A percentile compares a stretch with the other conserved stretches of the same genome.
phyloP scores from a whole-genome alignment of 2,113 vertebrate genomes.

The Eira barbara region DNA sequence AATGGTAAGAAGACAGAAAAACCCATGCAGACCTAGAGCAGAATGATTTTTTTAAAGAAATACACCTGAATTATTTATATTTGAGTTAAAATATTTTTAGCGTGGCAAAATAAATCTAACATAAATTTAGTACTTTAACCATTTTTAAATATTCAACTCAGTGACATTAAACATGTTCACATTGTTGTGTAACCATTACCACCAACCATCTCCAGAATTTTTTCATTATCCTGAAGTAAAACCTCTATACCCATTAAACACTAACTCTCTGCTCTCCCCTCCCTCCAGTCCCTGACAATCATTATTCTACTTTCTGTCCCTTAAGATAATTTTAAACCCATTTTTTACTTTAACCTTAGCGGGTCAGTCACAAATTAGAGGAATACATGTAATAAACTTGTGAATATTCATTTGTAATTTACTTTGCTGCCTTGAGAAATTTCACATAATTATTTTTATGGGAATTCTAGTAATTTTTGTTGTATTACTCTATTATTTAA shows the following conservation, averaged over 20 bases:
- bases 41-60: neutral
- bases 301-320: neutral
- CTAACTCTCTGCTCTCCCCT: neutral
- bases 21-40: neutral
- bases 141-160: neutral
- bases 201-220: neutral
- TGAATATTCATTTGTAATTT: conserved; percentile 16
- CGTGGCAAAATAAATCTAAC: neutral
- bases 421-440: neutral
- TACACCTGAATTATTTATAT: neutral
- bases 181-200: neutral
- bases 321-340: neutral
- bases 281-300: neutral
- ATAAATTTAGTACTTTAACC: neutral
- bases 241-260: neutral
- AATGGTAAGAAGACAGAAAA: neutral
- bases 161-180: neutral
- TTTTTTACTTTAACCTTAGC: conserved; percentile 13
- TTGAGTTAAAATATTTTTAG: neutral
- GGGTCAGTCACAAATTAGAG: neutral
- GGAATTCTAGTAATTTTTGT: neutral
- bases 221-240: neutral
- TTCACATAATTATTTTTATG: conserved; percentile 29
- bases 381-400: neutral
- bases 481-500: conserved; percentile 7